Evolutionary conservation across 2,888 invertebrate genomes (phyloP).

Genomic region (Drosophila falleni): DNA sequence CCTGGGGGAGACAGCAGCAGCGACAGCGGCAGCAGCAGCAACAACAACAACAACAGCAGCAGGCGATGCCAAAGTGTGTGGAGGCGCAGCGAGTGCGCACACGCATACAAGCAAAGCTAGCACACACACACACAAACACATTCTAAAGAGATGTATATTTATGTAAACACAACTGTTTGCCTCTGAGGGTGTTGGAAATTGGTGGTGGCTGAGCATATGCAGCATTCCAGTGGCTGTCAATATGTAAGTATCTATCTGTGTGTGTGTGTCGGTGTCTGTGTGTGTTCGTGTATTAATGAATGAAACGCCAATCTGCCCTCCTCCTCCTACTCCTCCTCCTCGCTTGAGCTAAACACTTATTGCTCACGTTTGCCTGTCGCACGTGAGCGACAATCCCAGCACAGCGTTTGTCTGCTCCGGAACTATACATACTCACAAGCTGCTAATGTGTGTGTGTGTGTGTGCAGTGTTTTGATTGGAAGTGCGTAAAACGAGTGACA

Average conservation of each 20-base stretch:
- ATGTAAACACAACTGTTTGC: slow-evolving; percentile 49
- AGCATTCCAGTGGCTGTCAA: slow-evolving; percentile 63
- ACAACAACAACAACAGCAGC: slow-evolving; percentile 32
- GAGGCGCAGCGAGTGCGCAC: slow-evolving; percentile 78
- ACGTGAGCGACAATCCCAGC: slow-evolving; percentile 57
- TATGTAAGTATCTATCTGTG: slow-evolving; percentile 9
- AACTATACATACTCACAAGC: slow-evolving; percentile 25
- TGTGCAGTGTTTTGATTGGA: slow-evolving; percentile 57
- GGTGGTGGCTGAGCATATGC: slow-evolving; percentile 68
- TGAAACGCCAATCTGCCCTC: slow-evolving; percentile 71
- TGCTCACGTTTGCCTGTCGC: slow-evolving; percentile 60
- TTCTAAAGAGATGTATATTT: slow-evolving; percentile 19
- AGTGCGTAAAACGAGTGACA: slow-evolving; percentile 42
- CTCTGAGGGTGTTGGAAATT: slow-evolving; percentile 66
- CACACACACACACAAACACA: slow-evolving; percentile 29
- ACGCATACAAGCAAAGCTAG: slow-evolving; percentile 55
- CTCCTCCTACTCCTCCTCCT: slow-evolving; percentile 20
- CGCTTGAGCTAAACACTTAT: slow-evolving; percentile 18
- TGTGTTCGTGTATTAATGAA: slow-evolving; percentile 72
- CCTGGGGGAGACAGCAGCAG: slow-evolving; percentile 60
- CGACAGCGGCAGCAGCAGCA: slow-evolving; percentile 25
- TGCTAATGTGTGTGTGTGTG: neutral
- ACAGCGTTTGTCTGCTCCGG: slow-evolving; percentile 1
- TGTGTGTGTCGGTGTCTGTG: slow-evolving; percentile 13
- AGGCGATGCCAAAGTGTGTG: slow-evolving; percentile 50